A percentile compares a stretch with the other conserved stretches of the same genome.
phyloP scores from a whole-genome alignment of 2,797 vertebrate species.

The Sparus aurata region DNA sequence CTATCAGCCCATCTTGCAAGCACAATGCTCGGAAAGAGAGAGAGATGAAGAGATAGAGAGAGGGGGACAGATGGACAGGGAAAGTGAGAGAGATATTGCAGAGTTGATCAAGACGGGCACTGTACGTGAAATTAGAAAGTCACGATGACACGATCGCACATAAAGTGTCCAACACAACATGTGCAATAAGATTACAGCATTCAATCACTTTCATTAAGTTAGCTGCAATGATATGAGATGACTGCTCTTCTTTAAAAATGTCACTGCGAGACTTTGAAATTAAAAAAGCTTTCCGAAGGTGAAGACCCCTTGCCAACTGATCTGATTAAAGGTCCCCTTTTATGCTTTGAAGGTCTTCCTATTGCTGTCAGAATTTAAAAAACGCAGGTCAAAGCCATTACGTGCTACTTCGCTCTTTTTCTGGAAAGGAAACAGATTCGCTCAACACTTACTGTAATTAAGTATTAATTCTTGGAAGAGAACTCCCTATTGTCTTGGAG shows the following conservation, averaged over 20 bases:
- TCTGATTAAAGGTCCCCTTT: constrained; percentile 56
- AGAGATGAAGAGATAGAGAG: constrained; percentile 36
- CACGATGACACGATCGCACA: constrained; percentile 20
- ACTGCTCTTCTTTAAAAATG: constrained; percentile 21
- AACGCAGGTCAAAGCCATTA: constrained; percentile 46
- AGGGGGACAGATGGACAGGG: constrained; percentile 43
- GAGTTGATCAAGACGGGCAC: constrained; percentile 31
- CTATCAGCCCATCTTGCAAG: constrained; percentile 72
- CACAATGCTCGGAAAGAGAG: constrained; percentile 55
- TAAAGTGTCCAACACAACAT: constrained; percentile 13
- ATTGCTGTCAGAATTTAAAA: constrained; percentile 50
- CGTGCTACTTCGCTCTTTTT: constrained; percentile 18
- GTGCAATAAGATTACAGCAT: constrained; percentile 16
- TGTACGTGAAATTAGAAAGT: constrained; percentile 32
- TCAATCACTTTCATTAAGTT: constrained; percentile 18
- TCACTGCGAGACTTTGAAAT: constrained; percentile 33
- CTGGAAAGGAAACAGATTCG: constrained; percentile 40
- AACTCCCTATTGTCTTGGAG: constrained; percentile 20
- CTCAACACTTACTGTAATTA: constrained; percentile 44
- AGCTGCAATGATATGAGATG: constrained; percentile 1
- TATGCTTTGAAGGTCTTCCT: constrained; percentile 46
- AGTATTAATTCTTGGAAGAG: constrained; percentile 45
- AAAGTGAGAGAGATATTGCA: constrained; percentile 29
- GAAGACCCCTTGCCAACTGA: constrained; percentile 7
- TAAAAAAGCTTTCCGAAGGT: constrained; percentile 21